Percentiles rank a stretch among this genome's conserved stretches.
Evolutionary conservation across 2,113 vertebrate genomes (phyloP).

Genomic region (Chascanopsetta lugubris): DNA sequence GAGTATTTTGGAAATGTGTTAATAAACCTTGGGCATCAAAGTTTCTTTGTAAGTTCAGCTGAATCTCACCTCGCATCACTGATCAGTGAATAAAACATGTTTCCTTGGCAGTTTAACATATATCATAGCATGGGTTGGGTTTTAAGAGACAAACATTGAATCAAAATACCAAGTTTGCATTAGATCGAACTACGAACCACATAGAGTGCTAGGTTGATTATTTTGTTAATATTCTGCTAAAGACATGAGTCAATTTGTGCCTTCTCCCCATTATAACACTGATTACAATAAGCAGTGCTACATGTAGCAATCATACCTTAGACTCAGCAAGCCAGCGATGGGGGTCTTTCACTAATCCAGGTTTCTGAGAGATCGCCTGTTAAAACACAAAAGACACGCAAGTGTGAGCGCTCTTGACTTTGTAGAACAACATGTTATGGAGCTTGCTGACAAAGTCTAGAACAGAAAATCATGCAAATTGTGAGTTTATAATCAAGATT

Average conservation of each 20-base stretch:
- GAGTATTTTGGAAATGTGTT: background rate
- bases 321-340: slow-evolving; percentile 94
- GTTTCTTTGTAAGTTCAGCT: slow-evolving; percentile 11
- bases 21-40: slow-evolving; percentile 1
- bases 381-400: slow-evolving; percentile 37
- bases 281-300: slow-evolving; percentile 2
- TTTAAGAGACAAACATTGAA: background rate
- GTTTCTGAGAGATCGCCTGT: slow-evolving; percentile 86
- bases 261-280: slow-evolving; percentile 16
- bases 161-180: background rate
- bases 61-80: too few relatives aligned
- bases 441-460: too few relatives aligned
- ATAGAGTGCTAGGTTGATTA: background rate
- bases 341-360: slow-evolving; percentile 85
- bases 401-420: slow-evolving; percentile 7
- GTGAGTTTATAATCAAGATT: background rate
- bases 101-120: background rate
- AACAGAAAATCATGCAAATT: background rate
- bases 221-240: slow-evolving; percentile 14
- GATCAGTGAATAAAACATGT: slow-evolving; percentile 14
- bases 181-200: background rate
- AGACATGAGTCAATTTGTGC: background rate
- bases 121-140: background rate
- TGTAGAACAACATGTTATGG: too few relatives aligned
- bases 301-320: slow-evolving; percentile 83